phyloP scores from a whole-genome alignment of 2,113 vertebrate genomes.

The Thamnaconus septentrionalis region DNA sequence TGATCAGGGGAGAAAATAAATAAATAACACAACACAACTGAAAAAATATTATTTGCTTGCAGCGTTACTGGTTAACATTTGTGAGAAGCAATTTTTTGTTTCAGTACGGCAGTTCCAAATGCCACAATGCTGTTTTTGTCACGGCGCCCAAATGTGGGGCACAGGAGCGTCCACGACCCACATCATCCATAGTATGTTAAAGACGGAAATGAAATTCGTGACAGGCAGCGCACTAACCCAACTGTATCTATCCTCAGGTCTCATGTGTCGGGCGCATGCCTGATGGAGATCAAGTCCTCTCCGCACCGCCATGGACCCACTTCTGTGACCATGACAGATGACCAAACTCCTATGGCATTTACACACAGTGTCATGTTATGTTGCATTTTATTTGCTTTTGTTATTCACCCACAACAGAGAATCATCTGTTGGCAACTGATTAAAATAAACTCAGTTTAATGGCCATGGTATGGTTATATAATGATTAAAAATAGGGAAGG shows the following conservation, averaged over 20 bases:
- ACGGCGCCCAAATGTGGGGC: too few relatives aligned
- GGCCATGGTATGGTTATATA: constrained; percentile 20
- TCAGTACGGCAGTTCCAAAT: too few relatives aligned
- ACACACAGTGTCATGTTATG: neutral
- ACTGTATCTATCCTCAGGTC: constrained; percentile 4
- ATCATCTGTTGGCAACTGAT: neutral
- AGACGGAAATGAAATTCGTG: neutral
- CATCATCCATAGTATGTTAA: too few relatives aligned
- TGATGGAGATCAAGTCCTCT: constrained; percentile 10
- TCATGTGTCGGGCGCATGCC: constrained; percentile 10
- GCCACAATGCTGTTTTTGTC: too few relatives aligned
- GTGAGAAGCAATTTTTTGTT: too few relatives aligned
- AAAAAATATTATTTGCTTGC: too few relatives aligned
- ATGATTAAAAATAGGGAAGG: constrained; percentile 19
- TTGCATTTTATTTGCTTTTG: neutral
- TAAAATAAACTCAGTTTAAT: neutral
- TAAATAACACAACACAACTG: too few relatives aligned
- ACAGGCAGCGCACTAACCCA: constrained; percentile 8
- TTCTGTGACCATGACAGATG: constrained; percentile 25
- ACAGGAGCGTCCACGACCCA: too few relatives aligned
- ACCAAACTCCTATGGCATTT: neutral
- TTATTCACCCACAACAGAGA: too few relatives aligned
- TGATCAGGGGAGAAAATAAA: too few relatives aligned
- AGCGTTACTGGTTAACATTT: neutral
- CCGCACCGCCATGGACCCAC: constrained; percentile 21